These are phyloP conservation scores for Girardinichthys multiradiatus DNA, from an alignment of 2,113 vertebrate species.

Conservation along the genomic window DNA sequence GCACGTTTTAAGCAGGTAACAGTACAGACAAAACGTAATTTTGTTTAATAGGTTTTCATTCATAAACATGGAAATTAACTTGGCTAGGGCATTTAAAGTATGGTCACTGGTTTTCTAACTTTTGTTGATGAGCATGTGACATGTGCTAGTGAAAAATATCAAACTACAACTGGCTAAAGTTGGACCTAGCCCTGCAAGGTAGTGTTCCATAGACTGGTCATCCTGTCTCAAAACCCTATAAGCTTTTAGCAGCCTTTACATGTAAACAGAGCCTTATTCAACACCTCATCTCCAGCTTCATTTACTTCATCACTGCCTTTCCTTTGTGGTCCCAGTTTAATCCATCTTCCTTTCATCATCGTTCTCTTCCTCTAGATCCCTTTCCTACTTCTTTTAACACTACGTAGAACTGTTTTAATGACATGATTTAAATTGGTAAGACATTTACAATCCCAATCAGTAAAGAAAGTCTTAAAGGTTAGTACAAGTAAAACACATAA, in stretches of 20 bases:
- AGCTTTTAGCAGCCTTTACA: constrained; percentile 41
- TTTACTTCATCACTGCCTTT: constrained; percentile 15
- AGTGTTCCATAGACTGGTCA: constrained; percentile 35
- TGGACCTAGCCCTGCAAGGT: constrained; percentile 36
- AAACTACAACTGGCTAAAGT: constrained; percentile 43
- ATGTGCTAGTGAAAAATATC: constrained; percentile 19
- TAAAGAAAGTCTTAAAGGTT: too few relatives aligned
- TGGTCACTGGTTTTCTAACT: too few relatives aligned
- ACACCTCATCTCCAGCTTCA: constrained; percentile 35
- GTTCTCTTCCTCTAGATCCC: neutral
- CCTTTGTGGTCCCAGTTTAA: neutral
- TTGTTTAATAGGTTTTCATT: too few relatives aligned
- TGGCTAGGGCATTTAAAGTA: too few relatives aligned
- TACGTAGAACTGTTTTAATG: neutral
- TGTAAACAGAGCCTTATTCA: constrained; percentile 42
- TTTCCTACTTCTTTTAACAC: neutral
- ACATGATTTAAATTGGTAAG: too few relatives aligned
- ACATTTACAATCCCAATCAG: too few relatives aligned
- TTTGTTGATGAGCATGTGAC: too few relatives aligned
- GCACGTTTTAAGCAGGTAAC: too few relatives aligned
- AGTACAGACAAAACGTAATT: too few relatives aligned
- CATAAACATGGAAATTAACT: too few relatives aligned
- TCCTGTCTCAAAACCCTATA: constrained; percentile 5
- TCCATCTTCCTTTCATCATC: neutral
- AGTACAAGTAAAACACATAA: too few relatives aligned